Evolutionary conservation across 2,888 invertebrate genomes (phyloP), one percentile per base, ranked within the genome.

Genomic region (Drosophila anceps): DNA sequence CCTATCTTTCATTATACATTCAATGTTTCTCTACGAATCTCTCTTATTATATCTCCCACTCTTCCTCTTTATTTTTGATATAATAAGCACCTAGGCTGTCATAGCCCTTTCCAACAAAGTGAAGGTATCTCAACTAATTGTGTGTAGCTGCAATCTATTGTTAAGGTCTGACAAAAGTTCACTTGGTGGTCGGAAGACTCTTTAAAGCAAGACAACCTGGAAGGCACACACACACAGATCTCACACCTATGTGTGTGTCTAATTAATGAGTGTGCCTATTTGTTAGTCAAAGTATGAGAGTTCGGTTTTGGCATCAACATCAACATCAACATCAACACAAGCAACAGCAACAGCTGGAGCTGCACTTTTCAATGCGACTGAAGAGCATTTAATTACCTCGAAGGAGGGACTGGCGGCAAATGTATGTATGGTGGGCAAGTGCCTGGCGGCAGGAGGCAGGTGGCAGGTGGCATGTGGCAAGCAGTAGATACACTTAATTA

Each of bases 351-450:
- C 50, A 57, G 65, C 50, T 63, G 79, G 48, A 67, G 63, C 31
- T 75, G 70, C 67, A 65, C 57, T 66, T 69, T 66, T 69, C 62
- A 64, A 35, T 48, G 73, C 18, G 55, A 51, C 60, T 62, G 62
- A 64, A 60, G 72, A 62, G 69, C 85, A 79, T 68, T 84, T 85
- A 83, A 83, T 85, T 84, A 71, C 60, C 68, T 54, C 35, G 35
- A 27, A 35, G 8, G 5, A 5, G 20, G 7, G 12, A 12, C 10
- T 4, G 18, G 20, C n/a, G n/a, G n/a, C n/a, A n/a, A n/a, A n/a
- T n/a, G n/a, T n/a, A n/a, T n/a, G n/a, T 20, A 44, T 2, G 33
- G 13, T 10, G 4, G 31, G 20, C 43, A 27, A 5, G n/a, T n/a
- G n/a, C n/a, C n/a, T n/a, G n/a, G 37, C 12, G 39, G 39, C 50